Conservation (phyloP, 2,888 invertebrate species). For the Napeogenes inachia region DNA sequence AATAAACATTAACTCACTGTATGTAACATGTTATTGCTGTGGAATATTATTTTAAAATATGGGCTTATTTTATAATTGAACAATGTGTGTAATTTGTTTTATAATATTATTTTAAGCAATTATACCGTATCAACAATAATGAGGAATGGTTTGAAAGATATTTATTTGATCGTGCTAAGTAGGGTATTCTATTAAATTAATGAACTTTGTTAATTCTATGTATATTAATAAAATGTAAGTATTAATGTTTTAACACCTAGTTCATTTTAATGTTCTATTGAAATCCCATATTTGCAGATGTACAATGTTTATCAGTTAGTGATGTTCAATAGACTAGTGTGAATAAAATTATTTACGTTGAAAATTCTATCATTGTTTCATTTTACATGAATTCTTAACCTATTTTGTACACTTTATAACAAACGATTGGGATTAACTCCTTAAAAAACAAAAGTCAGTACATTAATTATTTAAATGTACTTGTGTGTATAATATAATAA, state of each 20-base stretch:
- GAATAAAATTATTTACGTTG: slow-evolving; percentile 78
- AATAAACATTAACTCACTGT: slow-evolving; percentile 20
- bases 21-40: slow-evolving; percentile 17
- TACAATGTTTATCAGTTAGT: slow-evolving; percentile 77
- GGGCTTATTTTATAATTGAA: slow-evolving; percentile 14
- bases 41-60: slow-evolving; percentile 10
- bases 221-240: slow-evolving; percentile 64
- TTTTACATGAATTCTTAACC: slow-evolving; percentile 2
- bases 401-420: not conserved
- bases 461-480: too few species aligned
- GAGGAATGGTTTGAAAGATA: slow-evolving; percentile 62
- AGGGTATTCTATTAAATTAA: slow-evolving; percentile 66
- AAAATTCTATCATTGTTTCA: slow-evolving; percentile 67
- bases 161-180: slow-evolving; percentile 68
- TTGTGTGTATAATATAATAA: too few species aligned
- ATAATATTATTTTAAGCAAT: slow-evolving; percentile 41
- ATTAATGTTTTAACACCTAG: slow-evolving; percentile 48
- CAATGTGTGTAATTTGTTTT: slow-evolving; percentile 28
- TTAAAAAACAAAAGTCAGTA: too few species aligned
- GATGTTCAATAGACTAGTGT: slow-evolving; percentile 78
- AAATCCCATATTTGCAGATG: slow-evolving; percentile 75
- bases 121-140: slow-evolving; percentile 62
- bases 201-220: slow-evolving; percentile 62
- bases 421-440: not conserved
- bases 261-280: slow-evolving; percentile 41